Evolutionary conservation across 2,113 vertebrate genomes (phyloP).

Genomic region (Sebastes fasciatus): DNA sequence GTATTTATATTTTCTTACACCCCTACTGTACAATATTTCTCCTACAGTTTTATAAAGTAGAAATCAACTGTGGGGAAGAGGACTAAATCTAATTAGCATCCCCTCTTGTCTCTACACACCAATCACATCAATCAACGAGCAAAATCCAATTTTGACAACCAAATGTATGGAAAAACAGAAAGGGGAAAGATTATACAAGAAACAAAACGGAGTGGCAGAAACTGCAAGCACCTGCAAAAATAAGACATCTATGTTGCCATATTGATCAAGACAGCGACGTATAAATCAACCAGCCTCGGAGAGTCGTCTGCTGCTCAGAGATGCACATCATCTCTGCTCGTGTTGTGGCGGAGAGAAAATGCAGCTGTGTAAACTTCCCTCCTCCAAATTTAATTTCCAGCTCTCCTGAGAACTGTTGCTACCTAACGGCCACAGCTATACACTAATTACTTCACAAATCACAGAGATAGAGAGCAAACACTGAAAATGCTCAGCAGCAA

Average conservation of each 20-base stretch:
- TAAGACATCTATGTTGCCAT: conserved; percentile 9
- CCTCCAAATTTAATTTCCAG: conserved; percentile 26
- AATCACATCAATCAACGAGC: neutral
- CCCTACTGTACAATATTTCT: too few relatives aligned
- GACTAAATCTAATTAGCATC: conserved; percentile 1
- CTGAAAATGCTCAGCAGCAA: neutral
- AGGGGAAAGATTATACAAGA: neutral
- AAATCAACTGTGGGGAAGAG: conserved; percentile 25
- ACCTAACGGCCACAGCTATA: conserved; percentile 15
- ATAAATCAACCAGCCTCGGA: conserved; percentile 28
- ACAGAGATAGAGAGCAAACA: conserved; percentile 17
- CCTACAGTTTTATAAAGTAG: neutral
- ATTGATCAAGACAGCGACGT: conserved; percentile 35
- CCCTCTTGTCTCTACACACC: neutral
- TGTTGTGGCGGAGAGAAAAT: conserved; percentile 13
- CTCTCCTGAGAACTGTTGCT: conserved; percentile 30
- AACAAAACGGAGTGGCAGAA: neutral
- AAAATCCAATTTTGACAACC: neutral
- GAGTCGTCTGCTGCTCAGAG: conserved; percentile 22
- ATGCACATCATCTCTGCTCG: conserved; percentile 7
- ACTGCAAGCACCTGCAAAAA: conserved; percentile 15
- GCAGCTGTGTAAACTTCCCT: conserved; percentile 41
- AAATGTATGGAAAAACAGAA: neutral
- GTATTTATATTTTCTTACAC: too few relatives aligned
- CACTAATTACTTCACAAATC: conserved; percentile 42